These are phyloP conservation scores for Bibio marci DNA, from an alignment of 2,888 invertebrate genomes.

Conservation along the genomic window DNA sequence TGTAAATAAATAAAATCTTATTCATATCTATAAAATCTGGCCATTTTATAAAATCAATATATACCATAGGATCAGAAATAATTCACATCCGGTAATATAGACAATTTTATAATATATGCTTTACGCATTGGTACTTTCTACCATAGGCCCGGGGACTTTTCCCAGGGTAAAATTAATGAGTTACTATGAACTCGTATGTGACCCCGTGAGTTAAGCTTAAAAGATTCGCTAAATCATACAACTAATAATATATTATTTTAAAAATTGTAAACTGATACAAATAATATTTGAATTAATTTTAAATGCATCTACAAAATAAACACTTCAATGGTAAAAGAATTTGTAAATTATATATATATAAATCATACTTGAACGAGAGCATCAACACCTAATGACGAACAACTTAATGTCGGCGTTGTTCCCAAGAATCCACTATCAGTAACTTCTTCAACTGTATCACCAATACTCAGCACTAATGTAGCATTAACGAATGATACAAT, in stretches of 20 bases:
- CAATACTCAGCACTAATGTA: constrained; percentile 95
- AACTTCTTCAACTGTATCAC: constrained; percentile 99
- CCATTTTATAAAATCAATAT: constrained; percentile 26
- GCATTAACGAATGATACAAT: constrained; percentile 97
- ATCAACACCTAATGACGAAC: constrained; percentile 94
- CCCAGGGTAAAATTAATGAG: constrained; percentile 20
- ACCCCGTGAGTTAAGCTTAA: constrained; percentile 28
- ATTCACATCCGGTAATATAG: background rate
- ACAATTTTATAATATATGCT: constrained; percentile 1
- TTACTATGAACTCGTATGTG: constrained; percentile 26
- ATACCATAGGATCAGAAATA: background rate
- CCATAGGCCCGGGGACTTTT: constrained; percentile 30
- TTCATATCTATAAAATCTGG: constrained; percentile 16
- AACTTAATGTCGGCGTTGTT: constrained; percentile 95
- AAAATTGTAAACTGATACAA: too few species aligned
- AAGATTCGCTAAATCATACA: constrained; percentile 15
- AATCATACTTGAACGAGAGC: constrained; percentile 71
- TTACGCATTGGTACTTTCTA: constrained; percentile 27
- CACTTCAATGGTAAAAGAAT: too few species aligned
- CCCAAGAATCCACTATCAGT: constrained; percentile 98
- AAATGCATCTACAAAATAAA: too few species aligned
- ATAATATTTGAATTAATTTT: too few species aligned
- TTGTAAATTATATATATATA: background rate
- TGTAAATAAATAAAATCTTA: constrained; percentile 1
- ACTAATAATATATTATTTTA: too few species aligned